A percentile compares a stretch with the other conserved stretches of the same genome.
These are phyloP conservation scores for Aethina tumida DNA, from an alignment of 1,140 invertebrate species.

Conservation along the genomic window DNA sequence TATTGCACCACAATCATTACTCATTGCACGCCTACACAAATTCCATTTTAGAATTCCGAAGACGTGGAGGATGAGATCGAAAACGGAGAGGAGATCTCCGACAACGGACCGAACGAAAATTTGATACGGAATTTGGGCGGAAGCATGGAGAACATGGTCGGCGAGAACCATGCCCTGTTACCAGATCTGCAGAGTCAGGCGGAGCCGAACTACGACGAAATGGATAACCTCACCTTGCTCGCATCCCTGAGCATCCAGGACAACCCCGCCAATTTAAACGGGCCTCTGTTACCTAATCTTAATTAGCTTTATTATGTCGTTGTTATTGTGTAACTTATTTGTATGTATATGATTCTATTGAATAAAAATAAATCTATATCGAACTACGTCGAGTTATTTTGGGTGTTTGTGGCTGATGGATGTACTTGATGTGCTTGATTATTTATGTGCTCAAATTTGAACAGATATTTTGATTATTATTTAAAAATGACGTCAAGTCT, in stretches of 20 bases:
- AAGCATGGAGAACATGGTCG: background rate
- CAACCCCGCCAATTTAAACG: conserved; percentile 9
- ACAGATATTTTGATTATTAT: too few relatives aligned
- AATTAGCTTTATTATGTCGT: conserved; percentile 2
- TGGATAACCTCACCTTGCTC: conserved; percentile 34
- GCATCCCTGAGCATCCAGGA: conserved; percentile 29
- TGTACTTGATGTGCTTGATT: background rate
- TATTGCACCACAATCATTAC: conserved; percentile 10
- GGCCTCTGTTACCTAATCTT: conserved; percentile 4
- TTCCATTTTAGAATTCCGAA: too few relatives aligned
- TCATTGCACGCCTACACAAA: too few relatives aligned
- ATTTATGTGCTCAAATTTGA: background rate
- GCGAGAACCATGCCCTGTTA: conserved; percentile 13
- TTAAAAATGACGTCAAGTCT: too few relatives aligned
- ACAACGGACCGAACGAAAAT: conserved; percentile 18
- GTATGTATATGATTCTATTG: background rate
- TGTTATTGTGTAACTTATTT: background rate
- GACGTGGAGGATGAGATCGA: conserved; percentile 30
- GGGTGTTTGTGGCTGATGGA: too few relatives aligned
- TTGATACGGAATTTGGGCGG: conserved; percentile 7
- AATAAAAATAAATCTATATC: background rate
- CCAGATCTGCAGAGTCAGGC: conserved; percentile 18
- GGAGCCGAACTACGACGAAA: conserved; percentile 33
- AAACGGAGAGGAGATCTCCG: conserved; percentile 27
- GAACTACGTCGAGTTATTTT: background rate